Evolutionary conservation across 2,113 vertebrate species (phyloP).

Genomic region (Xiphophorus hellerii): DNA sequence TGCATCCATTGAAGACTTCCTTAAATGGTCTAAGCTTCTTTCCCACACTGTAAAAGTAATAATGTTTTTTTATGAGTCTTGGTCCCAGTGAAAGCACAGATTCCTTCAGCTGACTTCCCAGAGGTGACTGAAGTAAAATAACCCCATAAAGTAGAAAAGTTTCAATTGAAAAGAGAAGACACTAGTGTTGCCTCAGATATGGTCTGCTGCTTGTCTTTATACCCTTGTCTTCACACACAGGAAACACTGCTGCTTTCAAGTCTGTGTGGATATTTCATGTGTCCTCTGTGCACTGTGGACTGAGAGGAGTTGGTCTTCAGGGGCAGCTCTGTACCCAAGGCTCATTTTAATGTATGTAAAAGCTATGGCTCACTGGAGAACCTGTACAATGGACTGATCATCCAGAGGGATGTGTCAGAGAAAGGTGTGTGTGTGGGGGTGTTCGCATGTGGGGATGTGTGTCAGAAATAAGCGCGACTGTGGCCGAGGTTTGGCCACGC

Average conservation of each 20-base stretch:
- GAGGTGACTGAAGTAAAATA: conserved; percentile 52
- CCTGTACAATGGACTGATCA: conserved; percentile 72
- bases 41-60: conserved; percentile 3
- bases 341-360: conserved; percentile 81
- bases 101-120: conserved; percentile 33
- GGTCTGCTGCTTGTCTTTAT: conserved; percentile 63
- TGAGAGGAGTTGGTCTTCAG: conserved; percentile 57
- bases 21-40: not conserved
- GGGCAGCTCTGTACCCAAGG: conserved; percentile 60
- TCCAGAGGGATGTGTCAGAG: conserved; percentile 74
- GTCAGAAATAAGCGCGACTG: conserved; percentile 46
- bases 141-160: conserved; percentile 54
- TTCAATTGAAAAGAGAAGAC: conserved; percentile 45
- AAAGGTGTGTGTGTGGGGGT: conserved; percentile 22
- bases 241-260: conserved; percentile 38
- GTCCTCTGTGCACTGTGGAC: conserved; percentile 38
- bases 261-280: conserved; percentile 34
- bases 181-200: conserved; percentile 56
- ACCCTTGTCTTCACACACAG: conserved; percentile 61
- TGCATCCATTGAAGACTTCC: not conserved
- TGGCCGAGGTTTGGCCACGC: conserved; percentile 69
- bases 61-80: conserved; percentile 16
- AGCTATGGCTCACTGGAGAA: conserved; percentile 74
- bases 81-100: conserved; percentile 16
- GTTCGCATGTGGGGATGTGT: conserved; percentile 20